Evolutionary conservation across 2,797 vertebrate species (phyloP).

Genomic region (Lagocephalus sceleratus): DNA sequence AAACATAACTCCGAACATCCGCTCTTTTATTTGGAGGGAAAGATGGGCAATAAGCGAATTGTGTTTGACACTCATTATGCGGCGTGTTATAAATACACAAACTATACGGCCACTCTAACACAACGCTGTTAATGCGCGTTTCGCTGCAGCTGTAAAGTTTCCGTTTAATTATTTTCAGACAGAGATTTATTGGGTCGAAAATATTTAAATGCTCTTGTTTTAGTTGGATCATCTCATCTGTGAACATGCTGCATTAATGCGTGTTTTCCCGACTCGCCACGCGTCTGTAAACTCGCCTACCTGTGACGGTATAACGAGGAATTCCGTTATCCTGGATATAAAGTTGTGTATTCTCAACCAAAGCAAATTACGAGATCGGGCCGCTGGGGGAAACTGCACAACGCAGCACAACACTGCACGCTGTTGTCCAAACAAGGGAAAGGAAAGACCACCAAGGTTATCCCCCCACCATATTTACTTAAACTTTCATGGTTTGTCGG

Average conservation of each 20-base stretch:
- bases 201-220: slow-evolving; percentile 19
- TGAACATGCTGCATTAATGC: slow-evolving; percentile 8
- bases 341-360: slow-evolving; percentile 36
- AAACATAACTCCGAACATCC: slow-evolving; percentile 31
- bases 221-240: slow-evolving; percentile 11
- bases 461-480: slow-evolving; percentile 74
- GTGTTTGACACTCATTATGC: slow-evolving; percentile 17
- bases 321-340: slow-evolving; percentile 30
- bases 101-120: slow-evolving; percentile 4
- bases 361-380: slow-evolving; percentile 28
- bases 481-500: slow-evolving; percentile 80
- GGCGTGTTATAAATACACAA: slow-evolving; percentile 19
- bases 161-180: slow-evolving; percentile 8
- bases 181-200: slow-evolving; percentile 10
- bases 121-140: slow-evolving; percentile 1
- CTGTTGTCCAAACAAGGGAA: slow-evolving; percentile 68
- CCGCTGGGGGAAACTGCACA: slow-evolving; percentile 44
- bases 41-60: slow-evolving; percentile 15
- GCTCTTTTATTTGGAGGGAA: slow-evolving; percentile 1
- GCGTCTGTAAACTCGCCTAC: slow-evolving; percentile 1
- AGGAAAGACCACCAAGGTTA: slow-evolving; percentile 75
- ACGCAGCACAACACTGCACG: slow-evolving; percentile 34
- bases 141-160: slow-evolving; percentile 9
- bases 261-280: slow-evolving; percentile 7
- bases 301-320: slow-evolving; percentile 14